These are phyloP conservation scores for Leptopilina myrica DNA, from an alignment of 2,888 invertebrate species.

Conservation along the genomic window DNA sequence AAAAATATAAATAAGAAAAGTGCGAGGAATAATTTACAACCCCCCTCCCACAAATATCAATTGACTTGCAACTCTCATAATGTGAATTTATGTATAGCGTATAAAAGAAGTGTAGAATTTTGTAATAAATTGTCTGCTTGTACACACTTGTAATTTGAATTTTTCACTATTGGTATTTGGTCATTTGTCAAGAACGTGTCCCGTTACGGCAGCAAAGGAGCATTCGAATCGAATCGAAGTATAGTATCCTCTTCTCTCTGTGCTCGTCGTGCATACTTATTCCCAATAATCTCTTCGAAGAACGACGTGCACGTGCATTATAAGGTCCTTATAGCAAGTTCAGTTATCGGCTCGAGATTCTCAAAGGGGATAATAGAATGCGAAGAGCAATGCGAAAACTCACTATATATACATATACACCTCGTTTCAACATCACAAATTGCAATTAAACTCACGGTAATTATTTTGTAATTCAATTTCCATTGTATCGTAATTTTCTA, in stretches of 20 bases:
- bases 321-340: slow-evolving; percentile 34
- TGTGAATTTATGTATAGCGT: background rate
- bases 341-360: slow-evolving; percentile 33
- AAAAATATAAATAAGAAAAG: background rate
- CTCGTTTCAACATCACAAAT: slow-evolving; percentile 6
- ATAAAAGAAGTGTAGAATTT: slow-evolving; percentile 1
- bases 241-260: slow-evolving; percentile 2
- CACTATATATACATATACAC: background rate
- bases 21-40: too few species aligned
- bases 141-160: background rate
- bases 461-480: too few species aligned
- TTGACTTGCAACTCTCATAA: background rate
- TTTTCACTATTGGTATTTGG: slow-evolving; percentile 9
- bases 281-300: slow-evolving; percentile 35
- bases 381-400: slow-evolving; percentile 22
- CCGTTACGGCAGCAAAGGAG: slow-evolving; percentile 25
- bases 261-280: slow-evolving; percentile 33
- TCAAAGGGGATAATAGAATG: slow-evolving; percentile 25
- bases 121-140: background rate
- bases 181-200: slow-evolving; percentile 14
- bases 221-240: slow-evolving; percentile 26
- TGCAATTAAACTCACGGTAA: background rate
- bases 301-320: slow-evolving; percentile 37
- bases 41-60: background rate
- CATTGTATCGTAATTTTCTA: too few species aligned